Conservation (phyloP, 2,113 vertebrate genomes). For the Solea solea region DNA sequence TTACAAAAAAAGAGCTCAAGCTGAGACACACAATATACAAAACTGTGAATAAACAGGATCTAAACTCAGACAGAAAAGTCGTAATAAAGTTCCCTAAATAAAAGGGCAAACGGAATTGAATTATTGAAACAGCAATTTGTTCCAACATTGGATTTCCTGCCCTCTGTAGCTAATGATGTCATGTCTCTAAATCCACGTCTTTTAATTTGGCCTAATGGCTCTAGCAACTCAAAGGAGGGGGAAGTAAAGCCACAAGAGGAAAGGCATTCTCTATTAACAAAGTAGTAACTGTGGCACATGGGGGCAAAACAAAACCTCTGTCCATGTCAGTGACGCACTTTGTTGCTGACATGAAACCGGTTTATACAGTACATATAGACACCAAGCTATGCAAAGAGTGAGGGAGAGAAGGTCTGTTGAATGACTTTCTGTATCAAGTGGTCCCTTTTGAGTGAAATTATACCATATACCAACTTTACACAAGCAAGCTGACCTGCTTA, state of each 20-base stretch:
- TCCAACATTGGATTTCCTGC: constrained; percentile 59
- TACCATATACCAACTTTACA: constrained; percentile 1
- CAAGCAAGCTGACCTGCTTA: not conserved
- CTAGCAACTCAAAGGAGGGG: constrained; percentile 38
- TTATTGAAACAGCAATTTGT: constrained; percentile 69
- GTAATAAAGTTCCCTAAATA: constrained; percentile 55
- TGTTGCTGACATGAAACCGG: no score
- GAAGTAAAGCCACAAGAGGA: constrained; percentile 44
- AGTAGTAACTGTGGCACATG: constrained; percentile 43
- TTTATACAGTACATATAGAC: no score
- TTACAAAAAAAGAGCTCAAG: not conserved
- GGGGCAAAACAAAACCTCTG: not conserved
- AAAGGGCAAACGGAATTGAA: constrained; percentile 66
- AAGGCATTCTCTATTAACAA: constrained; percentile 47
- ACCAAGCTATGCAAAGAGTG: no score
- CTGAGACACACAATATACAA: constrained; percentile 9
- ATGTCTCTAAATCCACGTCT: constrained; percentile 58
- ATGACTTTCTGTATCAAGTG: not conserved
- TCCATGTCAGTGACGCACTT: not conserved
- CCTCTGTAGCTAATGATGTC: constrained; percentile 60
- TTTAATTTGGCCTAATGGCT: constrained; percentile 65
- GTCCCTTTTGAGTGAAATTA: not conserved
- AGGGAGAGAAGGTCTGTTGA: not conserved
- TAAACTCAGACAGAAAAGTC: constrained; percentile 37
- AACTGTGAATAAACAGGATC: constrained; percentile 11